Base-by-base conservation (phyloP, 2,113 vertebrate species). In the Hiodon alosoides region DNA sequence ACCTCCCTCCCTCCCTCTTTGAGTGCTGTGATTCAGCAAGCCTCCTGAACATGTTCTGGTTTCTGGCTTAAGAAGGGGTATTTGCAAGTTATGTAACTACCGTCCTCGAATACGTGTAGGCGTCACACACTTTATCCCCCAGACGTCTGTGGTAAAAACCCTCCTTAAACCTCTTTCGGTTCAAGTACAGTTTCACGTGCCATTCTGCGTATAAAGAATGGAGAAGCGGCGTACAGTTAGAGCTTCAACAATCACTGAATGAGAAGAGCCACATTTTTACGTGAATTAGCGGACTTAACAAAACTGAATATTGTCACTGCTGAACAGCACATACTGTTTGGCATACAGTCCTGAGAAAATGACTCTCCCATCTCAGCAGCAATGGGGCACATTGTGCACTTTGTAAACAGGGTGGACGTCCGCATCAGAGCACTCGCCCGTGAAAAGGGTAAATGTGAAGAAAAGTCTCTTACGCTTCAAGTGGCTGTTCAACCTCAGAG, bases 11-110 rank as follows among this genome's bases (percentile, higher is more conserved):
- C 31, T 31, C 31, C 31, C 31, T n/a, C n/a, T n/a, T 71, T 69
- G 72, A 64, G 69, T 62, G 57, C 16, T 5, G 71, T 68, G 73
- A 62, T 79, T 78, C 60, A 50, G n/a, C 11, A 60, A 74, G 76
- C 78, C 47, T 76, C 10, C 48, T 69, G 65, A 59, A 65, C 72
- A 66, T 57, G 59, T 71, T 72, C 67, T 16, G 69, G 10, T 47
- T 48, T 10, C 59, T 7, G 8, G 55, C 71, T 53, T 17, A 10
- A 61, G 71, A 62, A 62, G 71, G 59, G 8, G 31, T 47, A 10
- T 62, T 48, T 62, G 4, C 51, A 72, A 72, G 71, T 72, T 62
- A 72, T 8, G 14, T 50, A 62, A 72, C 31, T 16, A 7, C 57
- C 55, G 14, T 5, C 77, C 60, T 59, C 75, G 64, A 70, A 71